Percentiles rank a stretch among this genome's conserved stretches.
Conservation (phyloP, 2,113 vertebrate genomes). For the Aviceda subcristata region DNA sequence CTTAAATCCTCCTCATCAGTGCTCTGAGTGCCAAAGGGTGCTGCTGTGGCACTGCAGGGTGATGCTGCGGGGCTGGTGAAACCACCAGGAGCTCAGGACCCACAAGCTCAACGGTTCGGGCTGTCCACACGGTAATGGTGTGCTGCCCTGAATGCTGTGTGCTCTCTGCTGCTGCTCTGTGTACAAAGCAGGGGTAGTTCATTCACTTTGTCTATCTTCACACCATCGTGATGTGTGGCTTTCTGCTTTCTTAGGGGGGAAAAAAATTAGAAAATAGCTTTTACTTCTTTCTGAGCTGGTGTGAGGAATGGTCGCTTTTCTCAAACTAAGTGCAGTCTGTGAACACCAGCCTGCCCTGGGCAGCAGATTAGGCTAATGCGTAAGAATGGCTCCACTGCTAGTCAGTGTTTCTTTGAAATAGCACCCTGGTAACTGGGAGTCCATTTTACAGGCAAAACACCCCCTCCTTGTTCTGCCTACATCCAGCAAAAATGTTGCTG, state of each 20-base stretch:
- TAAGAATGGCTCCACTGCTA: accelerated
- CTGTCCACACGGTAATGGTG: accelerated
- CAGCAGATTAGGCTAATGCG: accelerated
- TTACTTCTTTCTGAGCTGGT: neutral
- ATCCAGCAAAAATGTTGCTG: neutral
- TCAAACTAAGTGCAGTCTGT: accelerated
- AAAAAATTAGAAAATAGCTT: neutral
- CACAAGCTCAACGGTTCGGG: too few relatives aligned
- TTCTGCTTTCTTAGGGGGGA: neutral
- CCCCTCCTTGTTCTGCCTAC: neutral
- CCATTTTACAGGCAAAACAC: neutral
- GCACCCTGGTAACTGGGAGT: neutral
- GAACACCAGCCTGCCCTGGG: neutral
- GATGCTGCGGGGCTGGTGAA: neutral
- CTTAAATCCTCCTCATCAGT: accelerated
- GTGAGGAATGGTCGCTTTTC: neutral
- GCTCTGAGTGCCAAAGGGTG: neutral
- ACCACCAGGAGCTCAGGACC: neutral
- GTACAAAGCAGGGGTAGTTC: neutral
- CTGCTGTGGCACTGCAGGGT: neutral
- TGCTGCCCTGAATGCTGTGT: neutral
- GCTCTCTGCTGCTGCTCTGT: neutral
- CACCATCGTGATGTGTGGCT: accelerated
- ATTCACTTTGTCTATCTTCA: neutral
- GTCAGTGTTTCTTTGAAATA: neutral